Evolutionary conservation across 1,140 invertebrate species (phyloP).

Genomic region (Penaeus vannamei): DNA sequence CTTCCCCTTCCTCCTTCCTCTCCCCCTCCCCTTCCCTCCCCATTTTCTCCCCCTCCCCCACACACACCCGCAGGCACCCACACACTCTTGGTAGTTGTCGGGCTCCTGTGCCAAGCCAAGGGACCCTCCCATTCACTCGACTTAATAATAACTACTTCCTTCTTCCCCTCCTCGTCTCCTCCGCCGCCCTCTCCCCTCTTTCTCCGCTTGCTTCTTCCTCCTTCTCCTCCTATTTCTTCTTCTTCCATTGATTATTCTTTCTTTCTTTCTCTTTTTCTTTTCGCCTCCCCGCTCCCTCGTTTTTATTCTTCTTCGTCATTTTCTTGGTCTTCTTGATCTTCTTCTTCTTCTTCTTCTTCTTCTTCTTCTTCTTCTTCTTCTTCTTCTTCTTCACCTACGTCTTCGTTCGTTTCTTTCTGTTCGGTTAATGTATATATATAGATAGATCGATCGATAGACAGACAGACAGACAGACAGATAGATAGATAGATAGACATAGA

Average conservation of each 20-base stretch:
- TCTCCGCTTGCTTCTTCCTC: background rate
- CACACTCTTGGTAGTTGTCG: background rate
- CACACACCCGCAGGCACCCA: constrained; percentile 34
- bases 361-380: background rate
- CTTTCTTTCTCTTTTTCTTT: constrained; percentile 17
- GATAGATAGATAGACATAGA: no score
- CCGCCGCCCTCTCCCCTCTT: background rate
- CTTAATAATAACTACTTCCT: background rate
- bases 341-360: background rate
- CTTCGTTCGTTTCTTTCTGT: background rate
- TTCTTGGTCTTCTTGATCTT: background rate
- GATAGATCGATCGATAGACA: no score
- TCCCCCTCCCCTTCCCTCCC: background rate
- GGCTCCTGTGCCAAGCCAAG: background rate
- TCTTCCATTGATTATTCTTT: constrained; percentile 1
- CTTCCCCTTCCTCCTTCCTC: no score
- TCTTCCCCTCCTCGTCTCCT: background rate
- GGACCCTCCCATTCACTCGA: background rate
- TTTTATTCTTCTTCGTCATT: background rate
- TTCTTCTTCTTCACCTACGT: background rate
- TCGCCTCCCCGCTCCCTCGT: background rate
- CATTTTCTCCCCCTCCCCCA: background rate
- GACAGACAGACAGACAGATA: no score
- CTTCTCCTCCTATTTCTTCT: background rate
- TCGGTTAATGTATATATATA: no score